A percentile compares a stretch with the other conserved stretches of the same genome.
Evolutionary conservation across 2,113 vertebrate genomes (phyloP).

Genomic region (Rhea pennata): DNA sequence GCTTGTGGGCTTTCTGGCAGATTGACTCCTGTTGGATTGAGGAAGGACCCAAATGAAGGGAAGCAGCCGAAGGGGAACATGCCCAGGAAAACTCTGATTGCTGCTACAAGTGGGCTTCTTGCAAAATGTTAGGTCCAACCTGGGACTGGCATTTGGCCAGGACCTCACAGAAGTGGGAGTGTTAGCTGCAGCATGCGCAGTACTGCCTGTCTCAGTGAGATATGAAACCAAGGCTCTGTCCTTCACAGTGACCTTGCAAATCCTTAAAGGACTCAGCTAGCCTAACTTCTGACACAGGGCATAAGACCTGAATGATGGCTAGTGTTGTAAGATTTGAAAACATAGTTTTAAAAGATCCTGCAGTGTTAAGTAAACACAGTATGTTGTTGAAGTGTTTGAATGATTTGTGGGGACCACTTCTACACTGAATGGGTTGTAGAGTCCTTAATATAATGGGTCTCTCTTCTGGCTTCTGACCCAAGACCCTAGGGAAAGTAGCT

Average conservation of each 20-base stretch:
- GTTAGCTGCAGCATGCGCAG: not conserved
- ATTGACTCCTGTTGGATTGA: not conserved
- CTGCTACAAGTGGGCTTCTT: not conserved
- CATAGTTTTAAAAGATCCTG: not conserved
- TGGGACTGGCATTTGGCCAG: not conserved
- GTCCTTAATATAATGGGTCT: not conserved
- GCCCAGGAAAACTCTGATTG: not conserved
- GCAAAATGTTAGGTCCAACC: not conserved
- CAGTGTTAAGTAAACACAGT: constrained; percentile 5
- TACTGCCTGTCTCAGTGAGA: not conserved
- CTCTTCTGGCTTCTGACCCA: not conserved
- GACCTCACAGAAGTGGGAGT: not conserved
- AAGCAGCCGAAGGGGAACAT: not conserved
- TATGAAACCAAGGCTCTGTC: not conserved
- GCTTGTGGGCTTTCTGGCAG: not conserved
- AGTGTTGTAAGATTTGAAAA: not conserved
- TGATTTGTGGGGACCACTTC: not conserved
- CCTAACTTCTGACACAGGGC: not conserved
- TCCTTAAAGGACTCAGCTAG: not conserved
- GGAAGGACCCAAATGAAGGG: not conserved
- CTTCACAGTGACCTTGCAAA: not conserved
- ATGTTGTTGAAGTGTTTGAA: not conserved
- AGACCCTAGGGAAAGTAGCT: not conserved
- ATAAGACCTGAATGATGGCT: constrained; percentile 2
- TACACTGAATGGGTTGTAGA: not conserved